These are phyloP conservation scores for Microvelia longipes DNA, from an alignment of 1,140 invertebrate genomes.

Conservation along the genomic window DNA sequence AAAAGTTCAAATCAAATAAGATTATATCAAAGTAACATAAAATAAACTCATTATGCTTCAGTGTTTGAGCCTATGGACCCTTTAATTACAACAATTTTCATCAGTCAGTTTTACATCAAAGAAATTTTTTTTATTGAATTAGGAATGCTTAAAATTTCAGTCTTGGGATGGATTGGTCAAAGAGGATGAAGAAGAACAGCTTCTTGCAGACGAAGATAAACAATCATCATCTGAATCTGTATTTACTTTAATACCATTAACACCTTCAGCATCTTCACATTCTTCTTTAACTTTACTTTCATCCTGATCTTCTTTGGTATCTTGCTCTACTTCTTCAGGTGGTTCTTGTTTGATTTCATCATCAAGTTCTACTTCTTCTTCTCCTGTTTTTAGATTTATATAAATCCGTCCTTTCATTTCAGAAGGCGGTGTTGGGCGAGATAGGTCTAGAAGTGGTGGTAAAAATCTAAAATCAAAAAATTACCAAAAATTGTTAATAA, in stretches of 20 bases:
- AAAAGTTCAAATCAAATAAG: no score
- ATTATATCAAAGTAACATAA: no score
- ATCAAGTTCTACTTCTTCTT: slow-evolving; percentile 27
- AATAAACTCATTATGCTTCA: no score
- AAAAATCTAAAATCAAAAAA: not conserved
- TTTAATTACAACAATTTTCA: no score
- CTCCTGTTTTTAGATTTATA: slow-evolving; percentile 39
- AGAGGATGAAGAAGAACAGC: not conserved
- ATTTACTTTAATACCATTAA: not conserved
- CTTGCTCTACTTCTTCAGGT: slow-evolving; percentile 5
- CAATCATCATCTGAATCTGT: no score
- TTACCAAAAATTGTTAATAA: slow-evolving; percentile 28
- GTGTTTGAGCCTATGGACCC: no score
- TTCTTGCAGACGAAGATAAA: not conserved
- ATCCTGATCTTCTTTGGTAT: not conserved
- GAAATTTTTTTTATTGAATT: no score
- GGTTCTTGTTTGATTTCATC: slow-evolving; percentile 10
- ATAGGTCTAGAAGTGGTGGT: not conserved
- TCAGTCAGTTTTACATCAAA: no score
- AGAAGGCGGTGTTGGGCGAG: not conserved
- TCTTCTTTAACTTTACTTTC: not conserved
- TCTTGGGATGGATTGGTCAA: not conserved
- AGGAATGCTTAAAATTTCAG: no score
- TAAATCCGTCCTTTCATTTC: slow-evolving; percentile 33
- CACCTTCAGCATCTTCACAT: not conserved